Percentiles rank a stretch among this genome's conserved stretches.
Evolutionary conservation across 2,113 vertebrate genomes (phyloP).

Genomic region (Ophthalmotilapia sp.): DNA sequence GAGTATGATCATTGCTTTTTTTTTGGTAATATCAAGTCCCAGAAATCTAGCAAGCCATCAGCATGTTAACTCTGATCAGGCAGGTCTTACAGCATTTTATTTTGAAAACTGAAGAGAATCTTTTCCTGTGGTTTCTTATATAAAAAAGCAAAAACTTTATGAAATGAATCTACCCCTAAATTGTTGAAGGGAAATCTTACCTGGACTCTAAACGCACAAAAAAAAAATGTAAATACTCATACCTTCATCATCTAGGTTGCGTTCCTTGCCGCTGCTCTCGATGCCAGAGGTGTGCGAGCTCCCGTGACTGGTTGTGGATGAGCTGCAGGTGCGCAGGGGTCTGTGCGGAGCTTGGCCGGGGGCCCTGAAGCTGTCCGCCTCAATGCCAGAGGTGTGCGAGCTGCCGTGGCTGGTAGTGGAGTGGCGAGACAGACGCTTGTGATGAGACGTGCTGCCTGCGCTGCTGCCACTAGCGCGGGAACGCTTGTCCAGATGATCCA

Average conservation of each 20-base stretch:
- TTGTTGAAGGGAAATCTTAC: background rate
- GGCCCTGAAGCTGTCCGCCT: conserved; percentile 79
- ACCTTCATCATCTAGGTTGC: conserved; percentile 92
- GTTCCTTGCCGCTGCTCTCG: conserved; percentile 90
- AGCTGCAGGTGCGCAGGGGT: conserved; percentile 87
- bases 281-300: conserved; percentile 95
- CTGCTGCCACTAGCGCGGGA: conserved; percentile 94
- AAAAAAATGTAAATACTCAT: background rate
- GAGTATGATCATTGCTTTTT: background rate
- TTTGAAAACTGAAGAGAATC: background rate
- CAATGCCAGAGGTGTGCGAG: conserved; percentile 95
- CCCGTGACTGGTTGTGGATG: conserved; percentile 89
- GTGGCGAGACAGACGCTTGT: conserved; percentile 86
- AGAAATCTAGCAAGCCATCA: background rate
- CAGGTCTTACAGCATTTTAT: background rate
- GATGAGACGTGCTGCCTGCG: conserved; percentile 80
- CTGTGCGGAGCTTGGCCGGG: conserved; percentile 69
- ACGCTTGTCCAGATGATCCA: conserved; percentile 92
- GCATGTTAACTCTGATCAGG: background rate
- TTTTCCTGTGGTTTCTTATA: background rate
- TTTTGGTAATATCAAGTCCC: background rate
- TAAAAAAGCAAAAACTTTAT: background rate
- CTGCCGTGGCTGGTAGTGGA: conserved; percentile 91
- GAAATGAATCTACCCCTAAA: background rate
- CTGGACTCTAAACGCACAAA: background rate